These are phyloP conservation scores for Penelope pileata DNA, from an alignment of 2,113 vertebrate species.

Conservation along the genomic window DNA sequence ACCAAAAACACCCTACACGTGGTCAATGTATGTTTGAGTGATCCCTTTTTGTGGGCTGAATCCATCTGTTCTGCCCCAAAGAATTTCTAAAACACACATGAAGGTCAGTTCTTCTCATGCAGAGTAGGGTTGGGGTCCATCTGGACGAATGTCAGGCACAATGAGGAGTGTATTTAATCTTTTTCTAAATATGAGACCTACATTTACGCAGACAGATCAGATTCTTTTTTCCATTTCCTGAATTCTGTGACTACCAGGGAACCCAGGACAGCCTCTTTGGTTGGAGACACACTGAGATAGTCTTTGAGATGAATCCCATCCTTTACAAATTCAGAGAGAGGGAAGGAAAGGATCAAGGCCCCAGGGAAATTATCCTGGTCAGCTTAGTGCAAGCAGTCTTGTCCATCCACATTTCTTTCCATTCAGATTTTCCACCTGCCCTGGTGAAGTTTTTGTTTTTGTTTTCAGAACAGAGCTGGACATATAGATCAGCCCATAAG, in stretches of 20 bases:
- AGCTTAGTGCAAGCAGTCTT: background rate
- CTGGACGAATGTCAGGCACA: background rate
- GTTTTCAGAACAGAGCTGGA: background rate
- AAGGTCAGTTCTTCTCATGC: background rate
- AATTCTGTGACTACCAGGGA: background rate
- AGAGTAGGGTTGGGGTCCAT: background rate
- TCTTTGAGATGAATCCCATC: background rate
- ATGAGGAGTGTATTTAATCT: background rate
- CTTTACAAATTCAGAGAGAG: background rate
- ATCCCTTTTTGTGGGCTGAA: background rate
- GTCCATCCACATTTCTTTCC: background rate
- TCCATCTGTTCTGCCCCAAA: background rate
- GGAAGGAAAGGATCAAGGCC: background rate
- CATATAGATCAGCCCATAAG: background rate
- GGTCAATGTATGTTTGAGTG: fast-evolving
- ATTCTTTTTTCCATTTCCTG: background rate
- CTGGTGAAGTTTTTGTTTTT: background rate
- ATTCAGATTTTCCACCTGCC: background rate
- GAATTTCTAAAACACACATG: background rate
- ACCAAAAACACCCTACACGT: background rate
- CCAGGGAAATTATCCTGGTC: background rate
- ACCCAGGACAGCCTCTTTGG: fast-evolving
- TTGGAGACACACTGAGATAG: background rate
- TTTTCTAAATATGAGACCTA: background rate
- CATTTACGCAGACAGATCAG: fast-evolving